Evolutionary conservation across 2,888 invertebrate species (phyloP).

Genomic region (Polietes domitor): DNA sequence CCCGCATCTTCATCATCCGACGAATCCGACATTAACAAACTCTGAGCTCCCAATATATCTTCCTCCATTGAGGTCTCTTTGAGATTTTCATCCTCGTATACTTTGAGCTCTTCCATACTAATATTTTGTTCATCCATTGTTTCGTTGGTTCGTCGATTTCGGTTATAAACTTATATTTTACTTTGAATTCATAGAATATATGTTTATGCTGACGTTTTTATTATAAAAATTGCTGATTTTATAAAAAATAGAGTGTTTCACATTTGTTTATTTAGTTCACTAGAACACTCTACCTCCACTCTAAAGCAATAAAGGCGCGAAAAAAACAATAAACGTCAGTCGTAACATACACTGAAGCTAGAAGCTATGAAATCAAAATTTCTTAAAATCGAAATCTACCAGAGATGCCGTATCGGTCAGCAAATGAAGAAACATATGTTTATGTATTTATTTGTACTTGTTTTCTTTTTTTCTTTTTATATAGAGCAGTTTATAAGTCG

Average conservation of each 20-base stretch:
- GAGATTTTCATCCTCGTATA: conserved; percentile 62
- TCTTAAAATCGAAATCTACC: background rate
- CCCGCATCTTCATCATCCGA: conserved; percentile 70
- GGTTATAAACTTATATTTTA: background rate
- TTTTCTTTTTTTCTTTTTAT: background rate
- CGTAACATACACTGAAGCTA: too few species aligned
- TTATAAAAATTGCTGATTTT: conserved; percentile 28
- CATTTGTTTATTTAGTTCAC: conserved; percentile 30
- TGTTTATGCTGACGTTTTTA: background rate
- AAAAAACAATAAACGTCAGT: conserved; percentile 44
- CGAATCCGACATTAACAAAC: conserved; percentile 74
- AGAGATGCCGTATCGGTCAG: background rate
- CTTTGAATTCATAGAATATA: background rate
- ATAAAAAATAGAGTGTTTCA: conserved; percentile 16
- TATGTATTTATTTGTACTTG: background rate
- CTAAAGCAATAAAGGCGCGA: conserved; percentile 52
- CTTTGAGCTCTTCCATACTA: conserved; percentile 66
- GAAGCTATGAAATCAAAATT: background rate
- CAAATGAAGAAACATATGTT: background rate
- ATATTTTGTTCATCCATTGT: conserved; percentile 51
- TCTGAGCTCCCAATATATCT: conserved; percentile 75
- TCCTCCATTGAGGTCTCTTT: conserved; percentile 73
- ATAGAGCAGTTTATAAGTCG: background rate
- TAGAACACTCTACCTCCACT: conserved; percentile 5
- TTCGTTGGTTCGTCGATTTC: background rate